A percentile compares a stretch with the other conserved stretches of the same genome.
These are phyloP conservation scores for Tragelaphus eurycerus DNA, from an alignment of 2,797 vertebrate species.

Conservation along the genomic window DNA sequence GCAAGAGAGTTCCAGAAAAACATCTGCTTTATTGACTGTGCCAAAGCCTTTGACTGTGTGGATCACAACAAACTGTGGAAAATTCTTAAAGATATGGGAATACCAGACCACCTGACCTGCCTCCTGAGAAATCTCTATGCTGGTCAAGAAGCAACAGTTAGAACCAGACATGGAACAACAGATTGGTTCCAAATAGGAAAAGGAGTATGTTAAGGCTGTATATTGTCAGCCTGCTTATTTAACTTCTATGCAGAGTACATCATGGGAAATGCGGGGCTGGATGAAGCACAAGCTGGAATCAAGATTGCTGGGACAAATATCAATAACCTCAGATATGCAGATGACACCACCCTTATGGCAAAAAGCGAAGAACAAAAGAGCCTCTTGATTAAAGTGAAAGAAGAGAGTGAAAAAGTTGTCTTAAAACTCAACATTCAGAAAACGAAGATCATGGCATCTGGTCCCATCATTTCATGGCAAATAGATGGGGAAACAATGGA, in stretches of 20 bases:
- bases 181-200: too few species aligned
- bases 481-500: background rate
- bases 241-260: background rate
- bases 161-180: too few species aligned
- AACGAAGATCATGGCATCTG: background rate
- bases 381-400: background rate
- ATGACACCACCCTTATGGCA: background rate
- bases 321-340: background rate
- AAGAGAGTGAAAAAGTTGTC: background rate
- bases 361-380: background rate
- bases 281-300: background rate
- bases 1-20: too few species aligned
- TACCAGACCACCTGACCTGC: too few species aligned
- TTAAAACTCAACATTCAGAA: background rate
- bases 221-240: background rate
- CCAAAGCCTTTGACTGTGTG: too few species aligned
- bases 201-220: background rate
- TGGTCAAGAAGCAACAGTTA: too few species aligned
- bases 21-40: too few species aligned
- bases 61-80: too few species aligned
- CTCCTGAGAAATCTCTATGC: too few species aligned
- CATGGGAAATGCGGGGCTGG: background rate
- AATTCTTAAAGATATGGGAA: too few species aligned
- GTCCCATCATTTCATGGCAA: background rate
- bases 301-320: too few species aligned